Conservation (phyloP, 2,888 invertebrate species). For the Galeopsomyia nigrocyanea region DNA sequence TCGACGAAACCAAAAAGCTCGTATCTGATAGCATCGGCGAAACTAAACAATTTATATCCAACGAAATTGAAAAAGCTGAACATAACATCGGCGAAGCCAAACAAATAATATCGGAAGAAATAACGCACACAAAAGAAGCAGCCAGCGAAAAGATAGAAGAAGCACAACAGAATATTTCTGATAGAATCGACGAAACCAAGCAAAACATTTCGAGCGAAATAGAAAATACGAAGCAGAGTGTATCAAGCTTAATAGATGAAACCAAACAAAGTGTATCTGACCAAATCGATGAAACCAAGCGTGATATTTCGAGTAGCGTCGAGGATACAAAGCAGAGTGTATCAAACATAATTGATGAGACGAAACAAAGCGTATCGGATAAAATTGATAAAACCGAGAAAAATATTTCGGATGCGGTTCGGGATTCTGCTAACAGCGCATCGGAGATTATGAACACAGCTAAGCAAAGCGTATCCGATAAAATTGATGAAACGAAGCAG, state of each 20-base stretch:
- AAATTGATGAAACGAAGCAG: too few relatives aligned
- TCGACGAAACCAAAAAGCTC: conserved; percentile 3
- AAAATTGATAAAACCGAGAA: background rate
- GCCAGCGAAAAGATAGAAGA: background rate
- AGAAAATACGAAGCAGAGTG: background rate
- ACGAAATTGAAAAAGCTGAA: background rate
- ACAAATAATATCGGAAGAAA: background rate
- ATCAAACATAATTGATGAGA: conserved; percentile 2
- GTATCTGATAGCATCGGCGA: background rate
- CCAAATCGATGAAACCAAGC: background rate
- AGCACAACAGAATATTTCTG: background rate
- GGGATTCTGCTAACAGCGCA: background rate
- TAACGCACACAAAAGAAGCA: background rate
- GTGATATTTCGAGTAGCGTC: background rate
- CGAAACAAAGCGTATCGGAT: background rate
- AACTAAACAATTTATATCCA: background rate
- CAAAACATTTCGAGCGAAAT: background rate
- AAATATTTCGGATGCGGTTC: background rate
- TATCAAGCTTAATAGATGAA: conserved; percentile 12
- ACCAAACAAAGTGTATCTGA: background rate
- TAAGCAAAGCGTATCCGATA: background rate
- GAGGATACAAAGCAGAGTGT: background rate
- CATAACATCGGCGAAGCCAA: background rate
- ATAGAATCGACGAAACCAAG: conserved; percentile 4
- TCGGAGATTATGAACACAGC: background rate